Evolutionary conservation across 2,888 invertebrate species (phyloP), one percentile per base, ranked within the genome.

Genomic region (Acholoe squamosa): DNA sequence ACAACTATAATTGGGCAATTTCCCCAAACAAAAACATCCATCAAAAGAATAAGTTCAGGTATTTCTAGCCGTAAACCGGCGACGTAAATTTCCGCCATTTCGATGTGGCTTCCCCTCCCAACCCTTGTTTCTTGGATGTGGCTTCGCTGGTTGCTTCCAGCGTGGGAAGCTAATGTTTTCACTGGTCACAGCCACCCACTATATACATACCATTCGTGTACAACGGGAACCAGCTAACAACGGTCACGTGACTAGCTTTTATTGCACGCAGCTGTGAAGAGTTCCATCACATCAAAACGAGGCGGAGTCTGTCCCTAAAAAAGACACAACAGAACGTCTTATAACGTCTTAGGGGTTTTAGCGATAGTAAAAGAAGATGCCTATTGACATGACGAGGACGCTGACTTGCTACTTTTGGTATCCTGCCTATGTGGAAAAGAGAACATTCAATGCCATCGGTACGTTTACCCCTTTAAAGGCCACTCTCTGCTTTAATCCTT

Each of bases 121-220:
- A 7, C 5, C 7, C n/a, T 61, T 61, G 61, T 61, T n/a, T 61
- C 43, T 43, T 43, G 5, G 3, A 43, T 43, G 43, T 43, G 43
- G 43, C 43, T 43, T 43, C 43, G 3, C 61, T 7, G 14, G 61
- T 19, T 7, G 61, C 61, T n/a, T 61, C 22, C 22, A n/a, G 61
- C 3, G 61, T 1, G 3, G 7, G 61, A 1, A 19, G 61, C 61
- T 61, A 3, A 19, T 3, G 61, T 3, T n/a, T 61, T n/a, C 61
- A 19, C 61, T 61, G 61, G 61, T 61, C 61, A 61, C 61, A 61
- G 61, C 5, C 61, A 61, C n/a, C n/a, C n/a, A 80, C 34, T 80
- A 80, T 80, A 80, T 34, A 80, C 80, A 43, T 80, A 25, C 80
- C 28, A n/a, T 34, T 14, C 80, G 22, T 80, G 80, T 34, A 80